A percentile compares a stretch with the other conserved stretches of the same genome.
phyloP scores from a whole-genome alignment of 2,113 vertebrate genomes.

The Oenanthe melanoleuca region DNA sequence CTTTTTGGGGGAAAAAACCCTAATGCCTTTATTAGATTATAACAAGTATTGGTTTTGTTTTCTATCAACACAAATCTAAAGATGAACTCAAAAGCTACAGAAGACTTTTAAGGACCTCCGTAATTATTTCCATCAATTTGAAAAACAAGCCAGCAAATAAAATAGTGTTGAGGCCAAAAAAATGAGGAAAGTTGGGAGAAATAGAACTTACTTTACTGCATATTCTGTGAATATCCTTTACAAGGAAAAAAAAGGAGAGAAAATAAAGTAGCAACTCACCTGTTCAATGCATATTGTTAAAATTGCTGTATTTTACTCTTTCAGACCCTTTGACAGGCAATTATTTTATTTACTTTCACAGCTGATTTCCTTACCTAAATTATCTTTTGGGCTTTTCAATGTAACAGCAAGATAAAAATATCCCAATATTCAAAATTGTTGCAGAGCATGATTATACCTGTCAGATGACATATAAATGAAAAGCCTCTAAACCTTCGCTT shows the following conservation, averaged over 20 bases:
- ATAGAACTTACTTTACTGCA: not conserved
- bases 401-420: not conserved
- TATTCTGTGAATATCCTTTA: not conserved
- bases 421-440: not conserved
- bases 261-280: not conserved
- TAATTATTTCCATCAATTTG: not conserved
- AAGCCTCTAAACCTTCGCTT: not conserved
- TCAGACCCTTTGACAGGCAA: not conserved
- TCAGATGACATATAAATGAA: not conserved
- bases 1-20: not conserved
- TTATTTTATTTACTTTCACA: not conserved
- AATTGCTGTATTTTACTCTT: not conserved
- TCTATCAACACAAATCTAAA: not conserved
- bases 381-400: not conserved
- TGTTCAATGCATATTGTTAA: not conserved
- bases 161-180: not conserved
- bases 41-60: not conserved
- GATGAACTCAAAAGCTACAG: not conserved
- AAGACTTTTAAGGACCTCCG: not conserved
- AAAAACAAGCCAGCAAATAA: not conserved
- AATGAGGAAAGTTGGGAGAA: not conserved
- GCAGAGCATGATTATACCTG: rapidly evolving
- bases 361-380: not conserved
- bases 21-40: not conserved
- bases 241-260: not conserved